Evolutionary conservation across 1,140 invertebrate genomes (phyloP), one percentile per base, ranked within the genome.

Genomic region (Leptopilina boulardi): DNA sequence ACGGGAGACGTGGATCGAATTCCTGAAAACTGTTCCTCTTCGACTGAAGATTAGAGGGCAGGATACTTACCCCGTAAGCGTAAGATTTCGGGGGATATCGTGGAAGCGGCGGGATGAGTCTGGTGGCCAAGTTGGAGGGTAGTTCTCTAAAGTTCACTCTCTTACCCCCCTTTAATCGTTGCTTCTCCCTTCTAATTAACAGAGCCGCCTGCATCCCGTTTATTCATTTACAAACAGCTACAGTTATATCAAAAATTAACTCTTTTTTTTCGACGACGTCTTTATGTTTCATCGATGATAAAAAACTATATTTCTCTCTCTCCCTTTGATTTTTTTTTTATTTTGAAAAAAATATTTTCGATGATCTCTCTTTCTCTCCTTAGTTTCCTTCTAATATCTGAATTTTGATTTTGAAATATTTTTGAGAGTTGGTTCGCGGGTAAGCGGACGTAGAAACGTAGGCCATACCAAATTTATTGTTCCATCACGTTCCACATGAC

Each of bases 121-220:
- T 95, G 83, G 95, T 96, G 86, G 96, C 95, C 86, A 96, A 94
- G 92, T 96, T 96, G 91, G 94, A 96, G 84, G 96, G 95, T 89
- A 96, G 92, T 88, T 96, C 95, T 88, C 93, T 92, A 91, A 95
- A 93, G 89, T 94, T 93, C 88, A 94, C 94, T 89, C 93, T 93
- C 88, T 94, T 92, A 90, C 94, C 94, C 92, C 95, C 94, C 93
- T 94, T 93, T 87, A 94, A 92, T 91, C 95, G 94, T 91, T 95
- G 94, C 93, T 95, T 95, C 92, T 96, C 96, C 89, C 95, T 94
- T 93, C 95, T 95, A 92, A 96, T 94, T 92, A 96, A 95, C 92
- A 96, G 93, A 93, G 95, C 96, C 92, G 96, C 96, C 93, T 96
- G 96, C 95, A 96, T 96, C 91, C 94, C 94, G 93, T 87, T 89